These are phyloP conservation scores for Plebejus argus DNA, from an alignment of 2,888 invertebrate species.

Conservation along the genomic window DNA sequence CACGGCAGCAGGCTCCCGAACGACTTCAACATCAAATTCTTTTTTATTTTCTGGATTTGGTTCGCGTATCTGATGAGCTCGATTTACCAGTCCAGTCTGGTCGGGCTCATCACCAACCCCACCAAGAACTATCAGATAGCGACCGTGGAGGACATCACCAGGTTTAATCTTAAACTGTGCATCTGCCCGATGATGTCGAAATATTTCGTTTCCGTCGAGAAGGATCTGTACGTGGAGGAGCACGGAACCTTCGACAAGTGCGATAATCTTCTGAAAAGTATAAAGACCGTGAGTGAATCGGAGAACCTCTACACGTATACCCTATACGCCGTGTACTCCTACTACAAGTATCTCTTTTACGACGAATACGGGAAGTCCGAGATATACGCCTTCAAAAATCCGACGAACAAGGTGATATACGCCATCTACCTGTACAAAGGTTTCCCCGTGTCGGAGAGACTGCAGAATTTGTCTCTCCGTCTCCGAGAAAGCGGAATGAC, in stretches of 20 bases:
- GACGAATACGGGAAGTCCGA: slow-evolving; percentile 47
- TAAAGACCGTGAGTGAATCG: slow-evolving; percentile 50
- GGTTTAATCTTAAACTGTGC: slow-evolving; percentile 53
- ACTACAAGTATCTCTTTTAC: slow-evolving; percentile 48
- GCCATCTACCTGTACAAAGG: slow-evolving; percentile 60
- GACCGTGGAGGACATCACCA: slow-evolving; percentile 44
- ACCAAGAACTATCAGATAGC: slow-evolving; percentile 52
- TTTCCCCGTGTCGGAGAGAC: slow-evolving; percentile 51
- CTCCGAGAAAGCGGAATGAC: slow-evolving; percentile 53
- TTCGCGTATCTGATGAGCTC: slow-evolving; percentile 54
- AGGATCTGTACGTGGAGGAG: slow-evolving; percentile 31
- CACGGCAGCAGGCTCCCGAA: slow-evolving; percentile 46
- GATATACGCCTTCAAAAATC: slow-evolving; percentile 46
- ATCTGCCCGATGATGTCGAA: slow-evolving; percentile 48
- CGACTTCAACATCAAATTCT: slow-evolving; percentile 42
- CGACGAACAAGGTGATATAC: slow-evolving; percentile 53
- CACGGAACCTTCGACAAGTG: slow-evolving; percentile 38
- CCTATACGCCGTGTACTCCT: slow-evolving; percentile 48
- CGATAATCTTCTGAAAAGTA: slow-evolving; percentile 46
- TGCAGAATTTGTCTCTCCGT: slow-evolving; percentile 47
- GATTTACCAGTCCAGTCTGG: slow-evolving; percentile 53
- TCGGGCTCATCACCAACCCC: slow-evolving; percentile 52
- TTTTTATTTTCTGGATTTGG: slow-evolving; percentile 55
- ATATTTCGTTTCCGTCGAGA: slow-evolving; percentile 33
- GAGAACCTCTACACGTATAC: slow-evolving; percentile 49